A percentile compares a stretch with the other conserved stretches of the same genome.
These are phyloP conservation scores for Perca flavescens DNA, from an alignment of 2,113 vertebrate species.

Conservation along the genomic window DNA sequence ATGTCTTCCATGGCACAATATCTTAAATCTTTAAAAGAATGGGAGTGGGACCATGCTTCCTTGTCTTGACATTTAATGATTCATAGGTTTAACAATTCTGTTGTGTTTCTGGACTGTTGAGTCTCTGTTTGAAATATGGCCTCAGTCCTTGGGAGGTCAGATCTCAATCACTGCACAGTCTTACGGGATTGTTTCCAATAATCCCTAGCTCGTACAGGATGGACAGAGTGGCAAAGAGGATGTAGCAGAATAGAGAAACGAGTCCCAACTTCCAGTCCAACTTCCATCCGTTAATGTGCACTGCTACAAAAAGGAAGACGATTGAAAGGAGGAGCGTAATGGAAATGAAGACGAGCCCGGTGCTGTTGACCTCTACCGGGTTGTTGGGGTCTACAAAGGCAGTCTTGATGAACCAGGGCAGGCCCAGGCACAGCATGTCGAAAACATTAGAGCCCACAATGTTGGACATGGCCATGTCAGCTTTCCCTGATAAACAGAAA, in stretches of 20 bases:
- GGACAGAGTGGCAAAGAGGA: conserved; percentile 89
- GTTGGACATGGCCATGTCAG: conserved; percentile 99
- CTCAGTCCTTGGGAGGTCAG: conserved; percentile 27
- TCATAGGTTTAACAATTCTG: conserved; percentile 34
- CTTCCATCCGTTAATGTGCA: conserved; percentile 94
- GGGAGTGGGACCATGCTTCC: not conserved
- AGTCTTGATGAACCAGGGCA: conserved; percentile 97
- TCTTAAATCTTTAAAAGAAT: not conserved
- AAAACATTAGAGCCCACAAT: conserved; percentile 98
- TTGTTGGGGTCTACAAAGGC: conserved; percentile 88
- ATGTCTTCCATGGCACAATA: not conserved
- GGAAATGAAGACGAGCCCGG: conserved; percentile 90
- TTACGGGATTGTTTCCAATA: conserved; percentile 91
- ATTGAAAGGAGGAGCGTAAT: conserved; percentile 92
- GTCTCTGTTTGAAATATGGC: conserved; percentile 26
- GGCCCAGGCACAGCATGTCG: conserved; percentile 95
- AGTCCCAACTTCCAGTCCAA: conserved; percentile 93
- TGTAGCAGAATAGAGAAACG: conserved; percentile 89
- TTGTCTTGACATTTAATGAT: conserved; percentile 27
- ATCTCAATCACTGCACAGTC: conserved; percentile 86
- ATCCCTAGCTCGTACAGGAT: conserved; percentile 96
- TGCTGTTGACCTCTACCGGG: conserved; percentile 92
- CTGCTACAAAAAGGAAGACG: conserved; percentile 89
- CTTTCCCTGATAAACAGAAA: conserved; percentile 87
- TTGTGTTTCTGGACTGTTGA: conserved; percentile 19